Evolutionary conservation across 2,888 invertebrate genomes (phyloP).

Genomic region (Gasteruption jaculator): DNA sequence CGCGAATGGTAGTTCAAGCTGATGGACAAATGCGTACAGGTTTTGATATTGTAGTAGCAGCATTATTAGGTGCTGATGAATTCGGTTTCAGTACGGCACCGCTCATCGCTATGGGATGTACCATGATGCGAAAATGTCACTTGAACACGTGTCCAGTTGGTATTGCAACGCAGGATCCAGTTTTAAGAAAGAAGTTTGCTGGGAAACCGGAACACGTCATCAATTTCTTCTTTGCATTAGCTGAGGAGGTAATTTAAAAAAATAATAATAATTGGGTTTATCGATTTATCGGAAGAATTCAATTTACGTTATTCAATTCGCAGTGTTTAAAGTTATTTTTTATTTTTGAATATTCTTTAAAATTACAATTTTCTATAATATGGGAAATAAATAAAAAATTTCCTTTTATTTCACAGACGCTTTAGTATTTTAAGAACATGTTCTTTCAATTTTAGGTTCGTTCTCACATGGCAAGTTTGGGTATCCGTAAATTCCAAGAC

Average conservation of each 20-base stretch:
- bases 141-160: constrained; percentile 99
- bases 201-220: constrained; percentile 97
- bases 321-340: constrained; percentile 1
- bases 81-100: constrained; percentile 99
- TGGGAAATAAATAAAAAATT: no score
- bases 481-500: constrained; percentile 84
- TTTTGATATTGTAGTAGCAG: constrained; percentile 94
- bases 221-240: constrained; percentile 95
- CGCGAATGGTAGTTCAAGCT: constrained; percentile 91
- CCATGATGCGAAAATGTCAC: constrained; percentile 99
- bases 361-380: constrained; percentile 1
- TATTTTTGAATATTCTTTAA: not conserved
- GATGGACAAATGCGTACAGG: constrained; percentile 94
- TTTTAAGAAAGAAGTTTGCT: constrained; percentile 90
- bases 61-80: constrained; percentile 95
- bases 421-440: not conserved
- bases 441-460: constrained; percentile 64
- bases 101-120: constrained; percentile 95
- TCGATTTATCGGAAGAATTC: no score
- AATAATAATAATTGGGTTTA: no score
- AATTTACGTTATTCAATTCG: not conserved
- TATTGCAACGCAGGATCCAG: constrained; percentile 97
- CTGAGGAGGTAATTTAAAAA: constrained; percentile 90
- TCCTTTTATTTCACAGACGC: no score
- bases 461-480: constrained; percentile 84